Base-by-base conservation (phyloP, 1,140 invertebrate genomes). In the Drosophila punjabiensis region DNA sequence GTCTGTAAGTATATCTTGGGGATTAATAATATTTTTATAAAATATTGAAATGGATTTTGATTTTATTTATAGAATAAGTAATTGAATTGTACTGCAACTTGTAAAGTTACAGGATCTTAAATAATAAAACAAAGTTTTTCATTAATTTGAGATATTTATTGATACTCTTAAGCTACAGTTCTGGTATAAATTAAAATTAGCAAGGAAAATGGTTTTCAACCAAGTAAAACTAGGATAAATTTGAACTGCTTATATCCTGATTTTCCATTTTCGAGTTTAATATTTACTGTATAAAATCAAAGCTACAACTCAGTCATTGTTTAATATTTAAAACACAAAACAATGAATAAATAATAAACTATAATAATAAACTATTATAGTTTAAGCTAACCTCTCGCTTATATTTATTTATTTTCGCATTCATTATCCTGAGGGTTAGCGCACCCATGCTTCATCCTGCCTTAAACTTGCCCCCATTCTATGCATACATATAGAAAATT, bases 401-500 rank as follows among this genome's bases (percentile, higher is more conserved):
- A 4, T 16, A n/a, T 53, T 13, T 33, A n/a, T n/a, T 9, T n/a
- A 32, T 30, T 30, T 14, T 41, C 8, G 2, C 7, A 20, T 41
- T n/a, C 14, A 18, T 64, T 43, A 32, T 43, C 62, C 45, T 61
- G 37, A 0, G 7, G 1, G 32, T 41, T 58, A 79, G 76, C 39
- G 66, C 45, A 83, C 43, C 47, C 9, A 33, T 56, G 48, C 53
- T 66, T 69, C 82, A 43, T 11, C 24, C 32, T 52, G 30, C 35
- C 55, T 18, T 16, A 47, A 79, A 35, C 43, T 24, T 59, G 56
- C 56, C 28, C 48, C 56, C 33, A 45, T 76, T 78, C 63, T 32
- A 45, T 64, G 47, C 62, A 73, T 41, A 66, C 37, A 62, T 70
- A 81, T 81, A 81, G 76, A 70, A 59, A 59, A 82, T 75, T 81